Conservation (phyloP, 2,797 vertebrate genomes). For the Philypnodon macrostomus region DNA sequence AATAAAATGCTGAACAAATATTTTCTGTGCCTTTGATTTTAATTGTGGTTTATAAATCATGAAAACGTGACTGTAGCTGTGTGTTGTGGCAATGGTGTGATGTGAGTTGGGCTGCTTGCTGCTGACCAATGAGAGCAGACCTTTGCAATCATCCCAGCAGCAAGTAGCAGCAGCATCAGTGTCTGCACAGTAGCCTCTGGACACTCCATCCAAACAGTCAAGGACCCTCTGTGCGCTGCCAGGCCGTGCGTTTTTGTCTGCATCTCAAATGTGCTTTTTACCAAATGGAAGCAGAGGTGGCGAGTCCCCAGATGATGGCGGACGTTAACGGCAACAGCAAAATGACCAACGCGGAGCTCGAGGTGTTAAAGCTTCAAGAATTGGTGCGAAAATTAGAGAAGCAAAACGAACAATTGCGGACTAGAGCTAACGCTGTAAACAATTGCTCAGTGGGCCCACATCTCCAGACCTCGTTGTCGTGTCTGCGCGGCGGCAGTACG, state of each 20-base stretch:
- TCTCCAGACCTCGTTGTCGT: slow-evolving; percentile 62
- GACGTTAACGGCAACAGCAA: slow-evolving; percentile 86
- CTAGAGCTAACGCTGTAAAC: slow-evolving; percentile 81
- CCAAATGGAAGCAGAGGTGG: slow-evolving; percentile 80
- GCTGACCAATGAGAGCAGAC: slow-evolving; percentile 62
- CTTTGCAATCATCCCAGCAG: slow-evolving; percentile 56
- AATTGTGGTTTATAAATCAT: not conserved
- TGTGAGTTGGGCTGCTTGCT: slow-evolving; percentile 59
- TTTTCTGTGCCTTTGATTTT: not conserved
- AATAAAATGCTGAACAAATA: not conserved
- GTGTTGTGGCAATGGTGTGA: slow-evolving; percentile 52
- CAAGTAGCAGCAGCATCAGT: slow-evolving; percentile 42
- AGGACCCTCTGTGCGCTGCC: slow-evolving; percentile 53
- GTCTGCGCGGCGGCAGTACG: slow-evolving; percentile 47
- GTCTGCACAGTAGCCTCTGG: slow-evolving; percentile 39
- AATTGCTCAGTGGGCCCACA: slow-evolving; percentile 72
- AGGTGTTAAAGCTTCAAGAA: slow-evolving; percentile 96
- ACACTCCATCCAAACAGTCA: slow-evolving; percentile 52
- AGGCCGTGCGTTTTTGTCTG: slow-evolving; percentile 50
- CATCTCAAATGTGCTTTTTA: slow-evolving; percentile 60
- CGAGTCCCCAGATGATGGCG: slow-evolving; percentile 84
- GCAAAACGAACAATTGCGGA: slow-evolving; percentile 93
- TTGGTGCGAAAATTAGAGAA: slow-evolving; percentile 91
- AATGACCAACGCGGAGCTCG: slow-evolving; percentile 87
- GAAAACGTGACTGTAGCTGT: not conserved